Base-by-base conservation (phyloP, 2,113 vertebrate genomes). In the Felis catus region DNA sequence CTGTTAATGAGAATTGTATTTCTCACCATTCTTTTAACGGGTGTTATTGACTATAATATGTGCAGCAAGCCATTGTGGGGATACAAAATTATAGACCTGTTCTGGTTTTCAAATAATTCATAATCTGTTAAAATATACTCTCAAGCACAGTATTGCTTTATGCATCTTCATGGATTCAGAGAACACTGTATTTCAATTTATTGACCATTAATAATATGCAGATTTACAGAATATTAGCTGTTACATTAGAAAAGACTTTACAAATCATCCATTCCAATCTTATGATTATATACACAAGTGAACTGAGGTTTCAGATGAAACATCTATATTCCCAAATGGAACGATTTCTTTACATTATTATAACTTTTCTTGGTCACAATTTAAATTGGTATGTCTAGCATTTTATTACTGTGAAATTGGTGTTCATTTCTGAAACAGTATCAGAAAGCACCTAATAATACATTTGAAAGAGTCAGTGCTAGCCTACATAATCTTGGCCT, bases 1-100 rank as follows among this genome's bases (percentile, higher is more conserved):
- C 25, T 5, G 23, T 94, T 70, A 96, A 58, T 89, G 45, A 81
- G 55, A 76, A 74, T 81, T 65, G 73, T 89, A 78, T 58, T 92
- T 81, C 63, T 94, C 29, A 81, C 14, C n/a, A 89, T 89, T 96
- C 18, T 79, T 91, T 92, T 80, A 81, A 94, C 29, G 92, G 51
- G 65, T 48, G 73, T 73, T 81, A 55, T 65, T 96, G 58, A 94
- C 16, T 76, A 3, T 85, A 53, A 36, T 94, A 74, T 51, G 45
- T 73, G n/a, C 23, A 94, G 58, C 48, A 87, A 68, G 81, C 29
- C 41, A 68, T 91, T 94, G 41, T 71, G 41, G 66, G n/a, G 10
- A 53, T 76, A 78, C 5, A 91, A 78, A 83, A 91, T 94, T 63
- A 94, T 39, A 88, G 66, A 81, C 39, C 61, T 71, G 29, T 68